phyloP scores from a whole-genome alignment of 2,113 vertebrate genomes.

The Stigmatopora nigra region DNA sequence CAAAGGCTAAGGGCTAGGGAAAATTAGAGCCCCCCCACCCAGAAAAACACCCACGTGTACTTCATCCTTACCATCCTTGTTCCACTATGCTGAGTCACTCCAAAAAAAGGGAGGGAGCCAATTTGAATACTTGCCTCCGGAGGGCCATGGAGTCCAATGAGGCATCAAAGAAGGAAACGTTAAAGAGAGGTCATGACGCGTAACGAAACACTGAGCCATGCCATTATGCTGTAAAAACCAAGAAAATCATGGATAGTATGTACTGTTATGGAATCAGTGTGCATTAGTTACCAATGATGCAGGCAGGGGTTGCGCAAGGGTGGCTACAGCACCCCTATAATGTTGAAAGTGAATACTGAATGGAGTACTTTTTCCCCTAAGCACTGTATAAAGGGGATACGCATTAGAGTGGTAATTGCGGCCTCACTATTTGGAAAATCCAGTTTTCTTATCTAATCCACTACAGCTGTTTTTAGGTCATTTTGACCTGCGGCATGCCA shows the following conservation, averaged over 20 bases:
- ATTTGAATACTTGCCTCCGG: slow-evolving; percentile 25
- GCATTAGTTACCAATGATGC: not conserved
- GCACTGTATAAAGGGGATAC: not conserved
- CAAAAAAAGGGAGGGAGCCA: too few relatives aligned
- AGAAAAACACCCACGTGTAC: too few relatives aligned
- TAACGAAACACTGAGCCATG: not conserved
- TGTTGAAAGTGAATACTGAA: not conserved
- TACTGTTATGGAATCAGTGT: not conserved
- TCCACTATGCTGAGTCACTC: slow-evolving; percentile 45
- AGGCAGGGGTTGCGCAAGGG: too few relatives aligned
- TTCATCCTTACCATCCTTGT: slow-evolving; percentile 52
- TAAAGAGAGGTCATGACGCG: slow-evolving; percentile 15
- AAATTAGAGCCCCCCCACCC: slow-evolving; percentile 48
- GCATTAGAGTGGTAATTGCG: not conserved
- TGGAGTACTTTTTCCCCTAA: not conserved
- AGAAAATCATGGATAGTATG: slow-evolving; percentile 3
- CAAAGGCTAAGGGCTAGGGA: slow-evolving; percentile 40
- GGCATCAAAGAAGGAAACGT: slow-evolving; percentile 15
- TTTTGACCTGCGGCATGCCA: too few relatives aligned
- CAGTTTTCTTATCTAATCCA: not conserved
- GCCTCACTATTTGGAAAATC: not conserved
- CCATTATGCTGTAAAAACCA: slow-evolving; percentile 14
- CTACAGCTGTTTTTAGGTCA: not conserved
- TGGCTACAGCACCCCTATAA: too few relatives aligned
- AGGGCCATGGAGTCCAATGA: slow-evolving; percentile 26